These are phyloP conservation scores for Nasonia oneida DNA, from an alignment of 2,888 invertebrate genomes.

Conservation along the genomic window DNA sequence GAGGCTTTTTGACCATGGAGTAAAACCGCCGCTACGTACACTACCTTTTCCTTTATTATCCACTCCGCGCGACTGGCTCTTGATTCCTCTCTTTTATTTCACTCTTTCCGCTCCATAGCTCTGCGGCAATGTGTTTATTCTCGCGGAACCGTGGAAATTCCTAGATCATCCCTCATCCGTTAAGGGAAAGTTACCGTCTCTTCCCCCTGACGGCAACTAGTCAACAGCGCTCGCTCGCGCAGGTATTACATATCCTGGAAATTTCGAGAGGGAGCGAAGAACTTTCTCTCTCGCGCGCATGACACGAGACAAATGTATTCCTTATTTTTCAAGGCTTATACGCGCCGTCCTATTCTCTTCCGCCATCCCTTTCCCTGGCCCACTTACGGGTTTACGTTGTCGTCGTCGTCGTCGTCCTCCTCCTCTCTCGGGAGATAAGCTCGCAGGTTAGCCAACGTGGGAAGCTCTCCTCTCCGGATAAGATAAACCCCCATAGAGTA, in stretches of 20 bases:
- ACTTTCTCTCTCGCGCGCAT: background rate
- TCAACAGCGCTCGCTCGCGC: background rate
- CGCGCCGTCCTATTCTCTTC: slow-evolving; percentile 10
- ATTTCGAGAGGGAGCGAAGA: background rate
- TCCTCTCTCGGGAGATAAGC: slow-evolving; percentile 63
- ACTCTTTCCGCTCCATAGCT: background rate
- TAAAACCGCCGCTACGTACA: too few species aligned
- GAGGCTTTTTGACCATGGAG: slow-evolving; percentile 4
- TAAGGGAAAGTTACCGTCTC: background rate
- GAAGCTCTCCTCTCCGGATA: slow-evolving; percentile 61
- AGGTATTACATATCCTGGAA: slow-evolving; percentile 7
- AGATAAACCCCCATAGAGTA: slow-evolving; percentile 61
- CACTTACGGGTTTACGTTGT: slow-evolving; percentile 35
- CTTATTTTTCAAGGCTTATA: slow-evolving; percentile 42
- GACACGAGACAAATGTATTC: slow-evolving; percentile 25
- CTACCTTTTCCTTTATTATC: slow-evolving; percentile 35
- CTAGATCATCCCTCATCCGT: background rate
- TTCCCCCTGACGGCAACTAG: background rate
- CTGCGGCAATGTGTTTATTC: background rate
- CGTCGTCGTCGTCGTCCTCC: slow-evolving; percentile 45
- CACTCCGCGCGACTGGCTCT: background rate
- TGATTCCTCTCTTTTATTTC: background rate
- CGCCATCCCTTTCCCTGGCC: slow-evolving; percentile 3
- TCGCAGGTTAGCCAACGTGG: slow-evolving; percentile 61
- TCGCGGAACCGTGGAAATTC: background rate